Evolutionary conservation across 64 coral and sea anemone genomes (phyloP), one percentile per base, ranked within the genome.

Genomic region (Montipora sp.): DNA sequence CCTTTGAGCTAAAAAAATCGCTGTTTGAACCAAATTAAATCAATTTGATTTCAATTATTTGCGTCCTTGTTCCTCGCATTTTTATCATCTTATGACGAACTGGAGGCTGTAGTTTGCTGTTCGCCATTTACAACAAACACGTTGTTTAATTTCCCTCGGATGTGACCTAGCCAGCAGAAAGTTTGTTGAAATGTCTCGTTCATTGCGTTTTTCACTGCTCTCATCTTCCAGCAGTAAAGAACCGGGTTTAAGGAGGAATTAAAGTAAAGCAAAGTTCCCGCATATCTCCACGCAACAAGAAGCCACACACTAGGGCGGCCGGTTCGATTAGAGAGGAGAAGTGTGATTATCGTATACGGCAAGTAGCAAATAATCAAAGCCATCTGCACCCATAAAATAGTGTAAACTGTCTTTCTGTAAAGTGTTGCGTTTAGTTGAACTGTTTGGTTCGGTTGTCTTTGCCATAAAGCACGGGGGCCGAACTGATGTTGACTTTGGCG

Each of bases 391-490:
- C 59, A 83, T 5, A 66, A 18, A 1, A 19, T 36, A 61, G 15
- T 83, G 14, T 43, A 66, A 21, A 68, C 36, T 83, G 80, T 18
- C 7, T 83, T 83, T 67, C 59, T 83, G 43, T 83, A 83, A 19
- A 27, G 23, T 11, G 16, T 15, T 2, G 43, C 61, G 59, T 46
- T 83, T 0, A 67, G 59, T 19, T 58, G 27, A 48, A 6, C 61
- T 19, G 9, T 2, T 67, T n/a, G 5, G 24, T 18, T 67, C 21
- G 53, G 0, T 67, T 83, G 80, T 16, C 43, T 59, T 67, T 46
- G 59, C 8, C 5, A 63, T 7, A 63, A 16, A 57, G 19, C 21
- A n/a, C 44, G 59, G 16, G 44, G n/a, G 18, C 67, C 23, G 13
- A 83, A 27, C 8, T 66, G 80, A 66, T 12, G 2, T 18, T 67